These are phyloP conservation scores for Athene noctua DNA, from an alignment of 2,113 vertebrate species.

Conservation along the genomic window DNA sequence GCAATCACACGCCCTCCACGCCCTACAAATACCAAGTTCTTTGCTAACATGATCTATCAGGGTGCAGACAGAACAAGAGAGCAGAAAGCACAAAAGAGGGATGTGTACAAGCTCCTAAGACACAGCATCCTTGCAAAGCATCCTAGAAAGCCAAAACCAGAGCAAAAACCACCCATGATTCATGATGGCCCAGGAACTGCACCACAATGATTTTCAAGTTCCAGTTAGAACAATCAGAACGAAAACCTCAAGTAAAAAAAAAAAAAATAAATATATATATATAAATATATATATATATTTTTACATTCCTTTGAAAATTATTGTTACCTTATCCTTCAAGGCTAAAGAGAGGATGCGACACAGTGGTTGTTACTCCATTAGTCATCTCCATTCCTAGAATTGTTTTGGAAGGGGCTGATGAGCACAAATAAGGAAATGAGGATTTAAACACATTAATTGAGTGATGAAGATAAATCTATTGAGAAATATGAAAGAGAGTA, in stretches of 20 bases:
- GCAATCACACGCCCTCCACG: neutral
- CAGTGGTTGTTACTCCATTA: neutral
- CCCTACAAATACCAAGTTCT: neutral
- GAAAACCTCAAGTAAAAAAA: neutral
- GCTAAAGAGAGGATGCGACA: neutral
- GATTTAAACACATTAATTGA: neutral
- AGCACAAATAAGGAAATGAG: neutral
- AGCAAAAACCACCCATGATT: neutral
- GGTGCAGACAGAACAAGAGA: neutral
- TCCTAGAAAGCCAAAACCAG: neutral
- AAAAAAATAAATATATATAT: neutral
- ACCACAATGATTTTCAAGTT: neutral
- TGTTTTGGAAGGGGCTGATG: neutral
- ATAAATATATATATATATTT: neutral
- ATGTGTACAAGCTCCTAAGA: neutral
- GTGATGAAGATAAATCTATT: neutral
- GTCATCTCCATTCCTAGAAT: neutral
- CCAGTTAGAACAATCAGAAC: neutral
- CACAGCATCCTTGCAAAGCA: neutral
- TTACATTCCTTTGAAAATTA: neutral
- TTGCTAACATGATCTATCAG: neutral
- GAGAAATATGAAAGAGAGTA: neutral
- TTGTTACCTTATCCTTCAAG: neutral
- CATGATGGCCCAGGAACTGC: neutral
- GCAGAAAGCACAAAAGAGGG: neutral